These are phyloP conservation scores for Brachyhypopomus occidentalis DNA, from an alignment of 2,113 vertebrate genomes.

Conservation along the genomic window DNA sequence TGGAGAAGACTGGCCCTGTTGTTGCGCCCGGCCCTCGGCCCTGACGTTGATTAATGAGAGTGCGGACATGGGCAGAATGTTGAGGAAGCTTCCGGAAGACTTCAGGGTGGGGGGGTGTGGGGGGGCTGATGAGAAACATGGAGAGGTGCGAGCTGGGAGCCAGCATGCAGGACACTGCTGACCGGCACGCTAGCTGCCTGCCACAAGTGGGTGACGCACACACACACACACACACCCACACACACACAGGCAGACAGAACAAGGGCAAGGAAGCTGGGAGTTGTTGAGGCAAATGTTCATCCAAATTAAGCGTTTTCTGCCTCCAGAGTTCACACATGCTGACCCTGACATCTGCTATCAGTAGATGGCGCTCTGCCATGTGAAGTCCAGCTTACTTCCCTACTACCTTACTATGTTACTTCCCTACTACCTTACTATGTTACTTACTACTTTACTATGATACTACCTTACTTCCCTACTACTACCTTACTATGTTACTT, in stretches of 20 bases:
- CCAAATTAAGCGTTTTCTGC: neutral
- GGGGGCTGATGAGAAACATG: constrained; percentile 50
- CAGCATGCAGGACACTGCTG: constrained; percentile 37
- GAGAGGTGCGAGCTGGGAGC: constrained; percentile 24
- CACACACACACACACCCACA: no score
- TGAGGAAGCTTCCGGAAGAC: constrained; percentile 78
- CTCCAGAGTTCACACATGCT: constrained; percentile 21
- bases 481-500: no score
- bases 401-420: no score
- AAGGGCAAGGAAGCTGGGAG: no score
- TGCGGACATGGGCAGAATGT: constrained; percentile 86
- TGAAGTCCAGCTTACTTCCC: constrained; percentile 42
- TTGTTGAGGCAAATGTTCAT: neutral
- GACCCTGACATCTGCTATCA: constrained; percentile 44
- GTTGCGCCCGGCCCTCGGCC: constrained; percentile 68
- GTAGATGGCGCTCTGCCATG: constrained; percentile 77
- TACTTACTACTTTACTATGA: no score
- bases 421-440: no score
- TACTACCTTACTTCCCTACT: no score
- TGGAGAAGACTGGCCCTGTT: constrained; percentile 89
- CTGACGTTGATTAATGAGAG: constrained; percentile 94
- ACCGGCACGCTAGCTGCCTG: constrained; percentile 25
- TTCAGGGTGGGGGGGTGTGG: constrained; percentile 72
- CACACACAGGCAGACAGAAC: no score
- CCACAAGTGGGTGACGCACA: constrained; percentile 13